Percentiles rank a stretch among this genome's conserved stretches.
Conservation (phyloP, 2,797 vertebrate species). For the Dermochelys coriacea region DNA sequence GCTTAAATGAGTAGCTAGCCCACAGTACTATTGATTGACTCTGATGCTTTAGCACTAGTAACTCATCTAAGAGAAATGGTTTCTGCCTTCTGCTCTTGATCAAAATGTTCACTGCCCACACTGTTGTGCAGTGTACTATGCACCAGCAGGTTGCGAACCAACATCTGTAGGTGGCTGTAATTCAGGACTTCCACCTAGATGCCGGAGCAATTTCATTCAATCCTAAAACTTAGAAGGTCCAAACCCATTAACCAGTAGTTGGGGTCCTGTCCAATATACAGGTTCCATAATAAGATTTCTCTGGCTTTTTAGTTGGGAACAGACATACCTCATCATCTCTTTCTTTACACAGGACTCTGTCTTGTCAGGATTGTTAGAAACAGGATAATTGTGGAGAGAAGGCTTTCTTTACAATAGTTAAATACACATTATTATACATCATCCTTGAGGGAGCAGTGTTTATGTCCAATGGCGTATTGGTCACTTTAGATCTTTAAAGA, state of each 20-base stretch:
- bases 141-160: neutral
- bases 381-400: neutral
- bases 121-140: neutral
- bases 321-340: neutral
- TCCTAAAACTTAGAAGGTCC: neutral
- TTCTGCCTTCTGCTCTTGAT: neutral
- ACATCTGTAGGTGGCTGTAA: neutral
- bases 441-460: neutral
- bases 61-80: neutral
- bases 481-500: slow-evolving; percentile 25
- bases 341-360: neutral
- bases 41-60: neutral
- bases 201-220: neutral
- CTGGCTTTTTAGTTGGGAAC: neutral
- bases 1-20: neutral
- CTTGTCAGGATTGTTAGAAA: neutral
- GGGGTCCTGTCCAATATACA: neutral
- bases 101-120: neutral
- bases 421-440: neutral
- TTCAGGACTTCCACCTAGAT: neutral
- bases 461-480: neutral
- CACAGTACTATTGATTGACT: neutral
- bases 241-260: neutral
- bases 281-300: neutral
- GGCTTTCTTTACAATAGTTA: neutral